Evolutionary conservation across 2,113 vertebrate genomes (phyloP), one percentile per base, ranked within the genome.

Genomic region (Oncorhynchus gorbuscha): DNA sequence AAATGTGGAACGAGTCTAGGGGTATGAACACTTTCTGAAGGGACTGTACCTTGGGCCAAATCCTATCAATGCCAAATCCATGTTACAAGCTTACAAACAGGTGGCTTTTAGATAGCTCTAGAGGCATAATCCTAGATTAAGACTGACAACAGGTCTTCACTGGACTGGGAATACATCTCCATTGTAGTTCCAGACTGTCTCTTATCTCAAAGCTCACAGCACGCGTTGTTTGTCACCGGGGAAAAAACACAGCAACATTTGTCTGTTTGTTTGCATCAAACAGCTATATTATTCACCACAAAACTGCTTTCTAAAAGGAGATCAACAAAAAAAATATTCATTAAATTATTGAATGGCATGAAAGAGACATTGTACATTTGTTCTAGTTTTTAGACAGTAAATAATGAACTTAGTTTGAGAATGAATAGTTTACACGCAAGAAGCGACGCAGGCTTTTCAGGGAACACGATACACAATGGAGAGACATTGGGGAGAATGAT

Each of bases 111-210:
- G 69, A 79, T 80, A 70, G 5, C 89, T 86, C 87, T 30, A 77
- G 86, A 91, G 86, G 77, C 58, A 69, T 90, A 89, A 92, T 89
- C 89, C 88, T 80, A 90, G 89, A 92, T 92, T 90, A 91, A 70
- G 79, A 83, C 71, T 87, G 89, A 91, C 89, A 91, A 79, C 69
- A 83, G 70, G 62, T 83, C 85, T 89, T 85, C 83, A 82, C 85
- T 85, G 78, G 82, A 83, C 81, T 14, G 12, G 16, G 51, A 5
- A 55, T 55, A 55, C 76, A 13, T 73, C 70, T 59, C 77, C 62
- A 66, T 87, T 87, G 83, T 91, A 89, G 90, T 90, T 89, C 87
- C 84, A 55, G 58, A 79, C 71, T 79, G 84, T 83, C 55, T 82
- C 84, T 78, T 76, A 86, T 20, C 80, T 82, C 66, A 24, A 45